These are phyloP conservation scores for Pangasius macronema DNA, from an alignment of 2,797 vertebrate species.

Conservation along the genomic window DNA sequence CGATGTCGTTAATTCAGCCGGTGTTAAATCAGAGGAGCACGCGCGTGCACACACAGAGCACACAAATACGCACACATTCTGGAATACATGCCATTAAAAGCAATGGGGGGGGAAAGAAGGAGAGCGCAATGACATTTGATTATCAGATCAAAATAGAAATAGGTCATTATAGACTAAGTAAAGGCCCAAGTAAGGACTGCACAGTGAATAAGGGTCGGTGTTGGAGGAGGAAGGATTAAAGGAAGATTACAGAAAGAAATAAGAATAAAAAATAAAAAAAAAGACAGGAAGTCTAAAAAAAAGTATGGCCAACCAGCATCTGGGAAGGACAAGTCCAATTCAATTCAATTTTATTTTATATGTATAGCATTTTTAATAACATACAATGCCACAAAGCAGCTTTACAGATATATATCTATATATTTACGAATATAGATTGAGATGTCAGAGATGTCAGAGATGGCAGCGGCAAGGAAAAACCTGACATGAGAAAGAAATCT, in stretches of 20 bases:
- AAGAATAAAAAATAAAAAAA: not conserved
- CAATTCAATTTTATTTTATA: not conserved
- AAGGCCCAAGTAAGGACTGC: conserved; percentile 1
- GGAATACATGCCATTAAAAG: not conserved
- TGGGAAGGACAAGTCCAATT: not conserved
- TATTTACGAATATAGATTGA: not conserved
- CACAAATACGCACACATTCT: no score
- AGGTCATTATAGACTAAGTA: not conserved
- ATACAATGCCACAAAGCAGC: no score
- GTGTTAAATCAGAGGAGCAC: conserved; percentile 31
- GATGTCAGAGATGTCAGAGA: not conserved
- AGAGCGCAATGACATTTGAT: conserved; percentile 2
- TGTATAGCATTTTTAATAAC: not conserved
- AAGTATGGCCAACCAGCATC: not conserved
- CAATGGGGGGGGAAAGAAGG: not conserved
- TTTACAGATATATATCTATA: not conserved
- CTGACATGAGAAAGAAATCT: not conserved
- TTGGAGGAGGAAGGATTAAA: not conserved
- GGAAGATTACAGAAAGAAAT: not conserved
- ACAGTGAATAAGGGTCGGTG: not conserved
- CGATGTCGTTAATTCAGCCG: conserved; percentile 19
- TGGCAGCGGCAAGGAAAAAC: not conserved
- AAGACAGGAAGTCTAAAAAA: not conserved
- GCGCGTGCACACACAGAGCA: conserved; percentile 36
- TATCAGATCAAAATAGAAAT: conserved; percentile 20